Percentiles rank a stretch among this genome's conserved stretches.
Conservation (phyloP, 2,113 vertebrate genomes). For the Salminus brasiliensis region DNA sequence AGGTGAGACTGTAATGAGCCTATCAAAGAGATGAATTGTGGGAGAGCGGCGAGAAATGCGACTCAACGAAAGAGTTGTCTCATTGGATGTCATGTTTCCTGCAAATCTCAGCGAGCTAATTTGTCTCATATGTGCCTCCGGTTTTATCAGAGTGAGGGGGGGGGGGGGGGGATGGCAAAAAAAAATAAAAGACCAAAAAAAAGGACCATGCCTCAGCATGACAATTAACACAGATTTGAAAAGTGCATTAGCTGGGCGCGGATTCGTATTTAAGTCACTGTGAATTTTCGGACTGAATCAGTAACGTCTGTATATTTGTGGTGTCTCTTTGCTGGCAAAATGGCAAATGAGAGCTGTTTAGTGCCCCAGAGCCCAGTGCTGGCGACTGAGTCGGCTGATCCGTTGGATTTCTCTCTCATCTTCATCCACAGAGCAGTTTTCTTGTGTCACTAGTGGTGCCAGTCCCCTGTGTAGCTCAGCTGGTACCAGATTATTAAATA, state of each 20-base stretch:
- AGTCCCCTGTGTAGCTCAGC: constrained; percentile 69
- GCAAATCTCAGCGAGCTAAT: constrained; percentile 60
- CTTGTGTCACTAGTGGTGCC: constrained; percentile 61
- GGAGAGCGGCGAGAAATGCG: constrained; percentile 18
- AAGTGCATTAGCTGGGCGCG: constrained; percentile 36
- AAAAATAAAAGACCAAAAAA: background rate
- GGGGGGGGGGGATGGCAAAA: constrained; percentile 40
- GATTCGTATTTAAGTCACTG: constrained; percentile 56
- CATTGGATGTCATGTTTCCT: constrained; percentile 47
- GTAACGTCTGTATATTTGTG: background rate
- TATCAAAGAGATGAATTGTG: constrained; percentile 54
- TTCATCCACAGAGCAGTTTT: constrained; percentile 68
- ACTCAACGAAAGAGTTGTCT: constrained; percentile 45
- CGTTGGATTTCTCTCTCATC: constrained; percentile 57
- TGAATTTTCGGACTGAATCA: constrained; percentile 30
- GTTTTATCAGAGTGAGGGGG: constrained; percentile 14
- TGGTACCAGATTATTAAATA: constrained; percentile 71
- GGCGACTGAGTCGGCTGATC: constrained; percentile 55
- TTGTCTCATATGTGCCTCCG: constrained; percentile 55
- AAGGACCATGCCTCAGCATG: constrained; percentile 16
- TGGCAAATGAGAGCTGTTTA: constrained; percentile 26
- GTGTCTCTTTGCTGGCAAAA: constrained; percentile 47
- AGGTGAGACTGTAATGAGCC: constrained; percentile 57
- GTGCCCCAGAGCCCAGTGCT: constrained; percentile 38
- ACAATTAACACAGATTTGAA: constrained; percentile 62